phyloP scores from a whole-genome alignment of 1,140 invertebrate genomes.

The Macrosteles quadrilineatus region DNA sequence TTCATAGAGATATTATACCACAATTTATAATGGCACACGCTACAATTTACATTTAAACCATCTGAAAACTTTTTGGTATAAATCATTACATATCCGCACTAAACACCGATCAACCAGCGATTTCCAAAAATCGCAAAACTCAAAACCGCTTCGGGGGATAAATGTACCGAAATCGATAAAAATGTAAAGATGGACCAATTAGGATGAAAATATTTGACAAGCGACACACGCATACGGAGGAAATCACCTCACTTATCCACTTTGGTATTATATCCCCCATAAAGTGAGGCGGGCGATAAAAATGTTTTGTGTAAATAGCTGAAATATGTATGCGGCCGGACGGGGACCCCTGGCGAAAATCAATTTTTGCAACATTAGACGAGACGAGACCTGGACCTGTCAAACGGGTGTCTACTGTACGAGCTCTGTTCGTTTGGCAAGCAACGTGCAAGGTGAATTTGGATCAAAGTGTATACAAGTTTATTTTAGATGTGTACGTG shows the following conservation, averaged over 20 bases:
- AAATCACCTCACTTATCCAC: slow-evolving; percentile 14
- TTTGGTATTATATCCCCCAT: background rate
- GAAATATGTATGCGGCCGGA: background rate
- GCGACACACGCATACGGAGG: background rate
- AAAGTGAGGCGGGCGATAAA: background rate
- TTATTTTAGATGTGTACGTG: too few species aligned
- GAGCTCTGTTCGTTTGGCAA: too few species aligned
- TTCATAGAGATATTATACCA: too few species aligned
- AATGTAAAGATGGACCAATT: slow-evolving; percentile 1
- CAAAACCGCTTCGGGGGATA: too few species aligned
- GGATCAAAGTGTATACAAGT: too few species aligned
- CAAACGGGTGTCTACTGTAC: background rate
- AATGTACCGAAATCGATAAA: slow-evolving; percentile 9
- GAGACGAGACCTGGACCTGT: background rate
- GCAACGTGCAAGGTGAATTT: too few species aligned
- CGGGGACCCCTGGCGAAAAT: background rate
- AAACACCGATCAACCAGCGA: too few species aligned
- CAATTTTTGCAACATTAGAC: slow-evolving; percentile 8
- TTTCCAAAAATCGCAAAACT: too few species aligned
- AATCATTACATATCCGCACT: too few species aligned
- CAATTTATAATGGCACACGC: too few species aligned
- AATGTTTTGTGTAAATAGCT: slow-evolving; percentile 17
- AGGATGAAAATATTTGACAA: slow-evolving; percentile 1
- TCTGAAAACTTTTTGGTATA: too few species aligned
- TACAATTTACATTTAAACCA: too few species aligned